These are phyloP conservation scores for Heptranchias perlo DNA, from an alignment of 2,113 vertebrate species.

Conservation along the genomic window DNA sequence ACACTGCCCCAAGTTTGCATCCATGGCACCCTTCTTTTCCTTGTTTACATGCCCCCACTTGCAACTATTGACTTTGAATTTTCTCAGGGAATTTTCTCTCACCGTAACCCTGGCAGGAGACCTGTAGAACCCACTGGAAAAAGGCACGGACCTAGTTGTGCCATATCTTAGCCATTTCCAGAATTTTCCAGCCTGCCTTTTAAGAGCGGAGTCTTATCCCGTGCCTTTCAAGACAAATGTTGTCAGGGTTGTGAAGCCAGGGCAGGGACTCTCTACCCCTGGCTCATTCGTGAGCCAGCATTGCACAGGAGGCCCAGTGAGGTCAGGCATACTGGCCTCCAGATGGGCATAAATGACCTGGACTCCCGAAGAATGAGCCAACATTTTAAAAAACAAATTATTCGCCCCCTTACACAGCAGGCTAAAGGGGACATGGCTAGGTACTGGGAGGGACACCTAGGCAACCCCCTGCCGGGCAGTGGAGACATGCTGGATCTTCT, in stretches of 20 bases:
- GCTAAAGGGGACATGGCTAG: neutral
- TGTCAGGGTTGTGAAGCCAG: neutral
- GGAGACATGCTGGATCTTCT: neutral
- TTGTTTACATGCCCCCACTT: neutral
- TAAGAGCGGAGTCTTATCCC: neutral
- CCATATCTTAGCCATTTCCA: no score
- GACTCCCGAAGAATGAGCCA: neutral
- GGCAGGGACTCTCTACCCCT: neutral
- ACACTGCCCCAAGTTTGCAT: neutral
- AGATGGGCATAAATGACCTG: neutral
- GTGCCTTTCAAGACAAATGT: neutral
- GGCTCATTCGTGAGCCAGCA: neutral
- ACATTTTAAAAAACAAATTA: neutral
- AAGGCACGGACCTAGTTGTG: no score
- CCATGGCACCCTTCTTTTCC: neutral
- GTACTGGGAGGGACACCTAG: neutral
- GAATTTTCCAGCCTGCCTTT: no score
- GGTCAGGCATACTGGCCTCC: neutral
- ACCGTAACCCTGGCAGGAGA: neutral
- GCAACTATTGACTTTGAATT: neutral
- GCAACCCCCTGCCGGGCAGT: neutral
- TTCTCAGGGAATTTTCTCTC: neutral
- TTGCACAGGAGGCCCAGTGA: neutral
- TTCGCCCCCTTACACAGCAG: neutral
- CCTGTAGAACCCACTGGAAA: no score